phyloP scores from a whole-genome alignment of 2,797 vertebrate genomes.

The Miichthys miiuy region DNA sequence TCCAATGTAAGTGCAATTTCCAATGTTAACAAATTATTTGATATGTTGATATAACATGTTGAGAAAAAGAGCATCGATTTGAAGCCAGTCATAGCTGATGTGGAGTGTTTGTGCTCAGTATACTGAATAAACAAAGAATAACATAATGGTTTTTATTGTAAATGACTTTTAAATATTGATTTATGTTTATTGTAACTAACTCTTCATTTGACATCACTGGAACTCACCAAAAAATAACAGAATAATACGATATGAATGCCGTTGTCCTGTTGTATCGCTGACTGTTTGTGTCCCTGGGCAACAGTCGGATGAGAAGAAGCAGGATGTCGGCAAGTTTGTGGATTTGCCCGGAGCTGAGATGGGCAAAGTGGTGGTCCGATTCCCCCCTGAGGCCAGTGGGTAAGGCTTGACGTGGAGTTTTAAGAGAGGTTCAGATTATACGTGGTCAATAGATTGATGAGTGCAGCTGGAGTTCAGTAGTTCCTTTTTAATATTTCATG shows the following conservation, averaged over 20 bases:
- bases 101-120: not conserved
- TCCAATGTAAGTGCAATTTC: constrained; percentile 65
- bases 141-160: not conserved
- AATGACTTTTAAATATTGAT: not conserved
- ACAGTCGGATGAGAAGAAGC: constrained; percentile 91
- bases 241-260: not conserved
- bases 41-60: not conserved
- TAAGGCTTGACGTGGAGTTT: constrained; percentile 77
- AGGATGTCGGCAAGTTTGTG: constrained; percentile 96
- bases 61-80: not conserved
- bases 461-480: not conserved
- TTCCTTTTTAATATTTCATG: not conserved
- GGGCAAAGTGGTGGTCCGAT: constrained; percentile 97
- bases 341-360: constrained; percentile 98
- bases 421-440: not conserved
- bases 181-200: not conserved
- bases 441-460: not conserved
- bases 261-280: not conserved
- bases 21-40: not conserved
- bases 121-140: not conserved
- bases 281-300: constrained; percentile 41
- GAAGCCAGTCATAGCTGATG: not conserved
- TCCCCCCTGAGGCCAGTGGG: constrained; percentile 99
- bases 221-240: not conserved
- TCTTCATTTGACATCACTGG: not conserved